Base-by-base conservation (phyloP, 1,140 invertebrate species). In the Camponotus pennsylvanicus region DNA sequence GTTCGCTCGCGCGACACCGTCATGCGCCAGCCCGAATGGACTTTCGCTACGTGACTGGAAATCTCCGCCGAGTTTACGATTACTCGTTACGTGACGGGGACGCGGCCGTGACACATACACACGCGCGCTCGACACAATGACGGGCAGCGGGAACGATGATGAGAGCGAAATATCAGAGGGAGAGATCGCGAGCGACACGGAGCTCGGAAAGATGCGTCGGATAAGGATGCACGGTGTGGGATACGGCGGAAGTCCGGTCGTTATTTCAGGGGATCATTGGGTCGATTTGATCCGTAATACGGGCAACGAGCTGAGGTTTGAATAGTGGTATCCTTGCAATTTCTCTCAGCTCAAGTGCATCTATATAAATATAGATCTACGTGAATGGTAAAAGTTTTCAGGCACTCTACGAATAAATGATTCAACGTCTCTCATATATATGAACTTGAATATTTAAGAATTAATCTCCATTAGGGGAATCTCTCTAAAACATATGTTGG, bases 31-130 rank as follows among this genome's bases (percentile, higher is more conserved):
- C 34, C 85, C 90, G 89, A 90, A 88, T 90, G 89, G 86, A 86
- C 90, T 86, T 86, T 86, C 78, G 78, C 75, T 93, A 93, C 93
- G 92, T 93, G 93, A 93, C 92, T 93, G 70, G 93, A 93, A 93
- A 93, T 92, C 91, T 55, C 88, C 86, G 92, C 78, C 67, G 86
- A 88, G 92, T 92, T 93, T 92, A 92, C 92, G 93, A 92, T 93
- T 93, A 93, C 91, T 88, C 88, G 90, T 93, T 93, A 93, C 90
- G 92, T 92, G 92, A 93, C 90, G 84, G 78, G 86, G 85, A 77
- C 77, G 85, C 77, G 77, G 27, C 63, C 77, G 63, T 79, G 77
- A 73, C 67, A 45, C 40, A 4, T 0, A 73, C 67, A 37, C 6
- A 7, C 32, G 1, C 7, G 6, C 6, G n/a, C 64, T 13, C 37